A percentile compares a stretch with the other conserved stretches of the same genome.
These are phyloP conservation scores for Heliconius sara DNA, from an alignment of 2,888 invertebrate genomes.

Conservation along the genomic window DNA sequence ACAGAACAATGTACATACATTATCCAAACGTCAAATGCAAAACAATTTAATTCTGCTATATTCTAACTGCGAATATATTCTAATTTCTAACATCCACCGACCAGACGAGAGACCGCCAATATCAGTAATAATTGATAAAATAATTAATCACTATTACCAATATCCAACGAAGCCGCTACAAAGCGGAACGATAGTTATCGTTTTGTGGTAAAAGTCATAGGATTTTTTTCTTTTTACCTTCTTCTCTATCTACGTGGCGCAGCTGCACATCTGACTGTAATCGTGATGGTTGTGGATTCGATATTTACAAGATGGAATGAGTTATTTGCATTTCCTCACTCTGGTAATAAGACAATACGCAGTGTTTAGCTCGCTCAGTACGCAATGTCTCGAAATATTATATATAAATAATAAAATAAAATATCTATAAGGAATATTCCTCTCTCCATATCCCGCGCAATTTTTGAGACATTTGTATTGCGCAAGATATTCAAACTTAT, in stretches of 20 bases:
- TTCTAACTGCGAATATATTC: not conserved
- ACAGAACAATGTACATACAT: not conserved
- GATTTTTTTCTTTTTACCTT: not conserved
- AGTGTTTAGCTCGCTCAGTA: too few relatives aligned
- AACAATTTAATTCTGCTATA: slow-evolving; percentile 11
- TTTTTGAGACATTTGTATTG: too few relatives aligned
- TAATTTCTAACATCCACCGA: not conserved
- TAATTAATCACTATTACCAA: slow-evolving; percentile 41
- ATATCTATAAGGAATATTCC: too few relatives aligned
- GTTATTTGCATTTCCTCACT: too few relatives aligned
- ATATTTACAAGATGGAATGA: too few relatives aligned
- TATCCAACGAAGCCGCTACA: slow-evolving; percentile 21
- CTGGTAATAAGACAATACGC: too few relatives aligned
- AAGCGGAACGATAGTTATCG: slow-evolving; percentile 12
- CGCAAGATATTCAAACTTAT: too few relatives aligned
- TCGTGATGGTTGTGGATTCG: not conserved
- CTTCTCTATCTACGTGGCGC: not conserved
- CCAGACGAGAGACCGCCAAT: slow-evolving; percentile 15
- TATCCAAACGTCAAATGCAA: slow-evolving; percentile 20
- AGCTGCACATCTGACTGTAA: not conserved
- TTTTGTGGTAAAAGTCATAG: slow-evolving; percentile 9
- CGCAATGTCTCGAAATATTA: not conserved
- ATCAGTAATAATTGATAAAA: slow-evolving; percentile 40
- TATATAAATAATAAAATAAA: too few relatives aligned
- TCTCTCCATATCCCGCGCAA: too few relatives aligned